Evolutionary conservation across 2,113 vertebrate genomes (phyloP).

Genomic region (Antechinus flavipes): DNA sequence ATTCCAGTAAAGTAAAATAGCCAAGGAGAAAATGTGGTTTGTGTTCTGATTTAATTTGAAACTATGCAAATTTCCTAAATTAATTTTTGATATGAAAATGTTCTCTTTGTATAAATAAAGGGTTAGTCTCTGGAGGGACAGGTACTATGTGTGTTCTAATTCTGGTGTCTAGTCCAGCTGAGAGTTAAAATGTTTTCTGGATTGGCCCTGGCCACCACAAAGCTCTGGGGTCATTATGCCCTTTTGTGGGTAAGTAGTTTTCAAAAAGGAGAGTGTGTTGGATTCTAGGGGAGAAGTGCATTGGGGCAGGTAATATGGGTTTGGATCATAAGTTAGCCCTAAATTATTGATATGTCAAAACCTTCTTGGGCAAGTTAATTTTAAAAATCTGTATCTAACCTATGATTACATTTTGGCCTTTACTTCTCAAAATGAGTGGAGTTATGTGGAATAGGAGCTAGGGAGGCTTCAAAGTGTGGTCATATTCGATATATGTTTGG

Average conservation of each 20-base stretch:
- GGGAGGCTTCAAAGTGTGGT: neutral
- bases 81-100: neutral
- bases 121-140: neutral
- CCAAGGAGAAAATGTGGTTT: neutral
- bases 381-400: neutral
- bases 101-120: neutral
- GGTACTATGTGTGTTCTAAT: neutral
- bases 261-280: neutral
- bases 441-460: neutral
- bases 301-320: neutral
- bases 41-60: neutral
- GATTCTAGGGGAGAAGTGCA: neutral
- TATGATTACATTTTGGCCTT: neutral
- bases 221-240: neutral
- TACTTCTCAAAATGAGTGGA: constrained; percentile 7
- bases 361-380: neutral
- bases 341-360: neutral
- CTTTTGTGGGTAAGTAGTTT: neutral
- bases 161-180: neutral
- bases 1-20: neutral
- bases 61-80: neutral
- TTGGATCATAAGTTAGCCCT: neutral
- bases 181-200: neutral
- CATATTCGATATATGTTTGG: neutral
- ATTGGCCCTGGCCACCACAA: neutral